phyloP scores from a whole-genome alignment of 2,113 vertebrate genomes.

The Bos javanicus region DNA sequence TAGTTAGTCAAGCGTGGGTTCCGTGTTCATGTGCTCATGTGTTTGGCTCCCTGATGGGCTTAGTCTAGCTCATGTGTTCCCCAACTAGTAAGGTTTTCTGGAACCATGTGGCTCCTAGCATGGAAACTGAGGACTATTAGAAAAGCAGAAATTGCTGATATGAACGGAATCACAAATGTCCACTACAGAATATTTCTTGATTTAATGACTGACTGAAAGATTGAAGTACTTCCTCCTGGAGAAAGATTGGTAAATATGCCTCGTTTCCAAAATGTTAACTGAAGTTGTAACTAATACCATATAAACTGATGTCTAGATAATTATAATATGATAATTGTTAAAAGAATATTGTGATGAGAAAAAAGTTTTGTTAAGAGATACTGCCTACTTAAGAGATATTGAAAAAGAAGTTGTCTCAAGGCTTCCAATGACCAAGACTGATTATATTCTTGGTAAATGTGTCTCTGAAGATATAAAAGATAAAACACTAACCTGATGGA shows the following conservation, averaged over 20 bases:
- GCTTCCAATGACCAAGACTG: not conserved
- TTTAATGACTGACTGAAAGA: not conserved
- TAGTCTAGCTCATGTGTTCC: not conserved
- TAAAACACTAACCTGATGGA: not conserved
- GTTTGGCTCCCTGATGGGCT: too few species aligned
- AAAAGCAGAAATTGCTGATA: not conserved
- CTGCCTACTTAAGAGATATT: not conserved
- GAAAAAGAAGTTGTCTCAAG: not conserved
- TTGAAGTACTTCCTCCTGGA: not conserved
- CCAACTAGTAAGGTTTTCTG: not conserved
- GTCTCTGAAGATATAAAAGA: not conserved
- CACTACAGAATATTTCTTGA: not conserved
- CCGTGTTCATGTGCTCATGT: too few species aligned
- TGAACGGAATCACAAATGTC: not conserved
- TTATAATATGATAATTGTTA: not conserved
- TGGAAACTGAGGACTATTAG: not conserved
- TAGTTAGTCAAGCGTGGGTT: not conserved
- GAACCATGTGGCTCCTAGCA: not conserved
- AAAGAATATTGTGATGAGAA: not conserved
- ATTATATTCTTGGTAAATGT: not conserved
- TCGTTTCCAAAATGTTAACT: not conserved
- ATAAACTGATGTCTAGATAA: not conserved
- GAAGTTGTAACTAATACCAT: not conserved
- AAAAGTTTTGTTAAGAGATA: not conserved
- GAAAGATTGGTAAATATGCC: not conserved